A percentile compares a stretch with the other conserved stretches of the same genome.
phyloP scores from a whole-genome alignment of 1,140 invertebrate species.

The Formica selysi region DNA sequence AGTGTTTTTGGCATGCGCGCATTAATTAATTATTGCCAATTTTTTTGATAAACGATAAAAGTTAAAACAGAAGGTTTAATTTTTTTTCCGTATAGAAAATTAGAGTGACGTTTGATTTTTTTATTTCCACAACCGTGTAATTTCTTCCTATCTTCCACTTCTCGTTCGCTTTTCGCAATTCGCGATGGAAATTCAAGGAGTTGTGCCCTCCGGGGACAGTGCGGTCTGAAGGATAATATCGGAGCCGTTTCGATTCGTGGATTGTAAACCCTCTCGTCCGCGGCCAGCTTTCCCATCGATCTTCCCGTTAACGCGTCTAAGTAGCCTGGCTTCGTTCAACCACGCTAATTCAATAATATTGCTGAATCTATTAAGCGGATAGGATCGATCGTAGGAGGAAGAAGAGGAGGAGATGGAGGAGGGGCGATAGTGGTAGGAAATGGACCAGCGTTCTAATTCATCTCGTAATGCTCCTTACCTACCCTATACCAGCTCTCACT shows the following conservation, averaged over 20 bases:
- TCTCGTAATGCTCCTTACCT: slow-evolving; percentile 67
- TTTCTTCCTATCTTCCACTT: slow-evolving; percentile 15
- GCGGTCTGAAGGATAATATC: slow-evolving; percentile 35
- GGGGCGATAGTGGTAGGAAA: slow-evolving; percentile 35
- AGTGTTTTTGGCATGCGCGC: background rate
- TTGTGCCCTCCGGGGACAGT: slow-evolving; percentile 34
- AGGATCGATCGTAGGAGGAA: slow-evolving; percentile 64
- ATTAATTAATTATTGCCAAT: background rate
- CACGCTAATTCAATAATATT: slow-evolving; percentile 82
- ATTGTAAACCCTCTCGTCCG: background rate
- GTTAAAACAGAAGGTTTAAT: background rate
- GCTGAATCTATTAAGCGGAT: slow-evolving; percentile 82
- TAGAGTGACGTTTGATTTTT: slow-evolving; percentile 24
- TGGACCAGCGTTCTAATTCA: slow-evolving; percentile 64
- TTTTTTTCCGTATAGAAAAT: slow-evolving; percentile 10
- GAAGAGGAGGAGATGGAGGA: background rate
- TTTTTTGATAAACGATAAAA: background rate
- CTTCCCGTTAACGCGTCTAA: slow-evolving; percentile 60
- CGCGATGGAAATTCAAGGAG: slow-evolving; percentile 41
- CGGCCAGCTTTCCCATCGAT: slow-evolving; percentile 47
- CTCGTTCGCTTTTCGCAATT: slow-evolving; percentile 40
- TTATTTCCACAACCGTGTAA: background rate
- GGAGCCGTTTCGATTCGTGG: slow-evolving; percentile 38
- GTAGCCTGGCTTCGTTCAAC: slow-evolving; percentile 76
- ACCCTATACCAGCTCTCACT: slow-evolving; percentile 40